A percentile compares a stretch with the other conserved stretches of the same genome.
These are phyloP conservation scores for Leptinotarsa undecemlineata DNA, from an alignment of 1,140 invertebrate genomes.

Conservation along the genomic window DNA sequence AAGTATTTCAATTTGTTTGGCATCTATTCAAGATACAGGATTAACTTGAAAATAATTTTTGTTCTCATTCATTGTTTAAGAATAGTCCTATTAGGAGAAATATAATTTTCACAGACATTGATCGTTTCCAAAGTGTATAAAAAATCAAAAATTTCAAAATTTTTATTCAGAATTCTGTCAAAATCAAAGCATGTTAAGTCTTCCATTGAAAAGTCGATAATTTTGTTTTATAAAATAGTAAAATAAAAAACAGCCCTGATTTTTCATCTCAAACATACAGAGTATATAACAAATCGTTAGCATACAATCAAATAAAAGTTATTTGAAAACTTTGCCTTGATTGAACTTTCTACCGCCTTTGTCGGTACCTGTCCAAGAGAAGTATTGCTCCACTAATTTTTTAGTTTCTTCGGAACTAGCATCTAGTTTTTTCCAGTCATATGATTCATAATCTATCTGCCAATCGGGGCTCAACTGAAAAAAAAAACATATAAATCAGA, in stretches of 20 bases:
- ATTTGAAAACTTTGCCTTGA: slow-evolving; percentile 99
- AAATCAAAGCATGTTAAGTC: neutral
- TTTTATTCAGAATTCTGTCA: too few relatives aligned
- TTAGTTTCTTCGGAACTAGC: slow-evolving; percentile 81
- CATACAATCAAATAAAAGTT: slow-evolving; percentile 54
- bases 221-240: neutral
- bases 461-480: slow-evolving; percentile 84
- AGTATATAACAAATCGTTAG: slow-evolving; percentile 8
- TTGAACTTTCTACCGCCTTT: slow-evolving; percentile 92
- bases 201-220: neutral
- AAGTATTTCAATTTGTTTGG: too few relatives aligned
- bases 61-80: too few relatives aligned
- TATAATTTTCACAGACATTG: too few relatives aligned
- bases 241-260: neutral
- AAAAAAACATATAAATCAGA: neutral
- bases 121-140: too few relatives aligned
- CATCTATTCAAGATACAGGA: too few relatives aligned
- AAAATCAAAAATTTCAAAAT: too few relatives aligned
- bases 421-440: slow-evolving; percentile 95
- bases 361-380: slow-evolving; percentile 88
- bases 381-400: slow-evolving; percentile 88
- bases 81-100: too few relatives aligned
- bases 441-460: slow-evolving; percentile 97
- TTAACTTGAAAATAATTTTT: too few relatives aligned
- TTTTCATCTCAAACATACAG: neutral